Percentiles rank a stretch among this genome's conserved stretches.
Conservation (phyloP, 2,113 vertebrate genomes). For the Neodontobutis hainanensis region DNA sequence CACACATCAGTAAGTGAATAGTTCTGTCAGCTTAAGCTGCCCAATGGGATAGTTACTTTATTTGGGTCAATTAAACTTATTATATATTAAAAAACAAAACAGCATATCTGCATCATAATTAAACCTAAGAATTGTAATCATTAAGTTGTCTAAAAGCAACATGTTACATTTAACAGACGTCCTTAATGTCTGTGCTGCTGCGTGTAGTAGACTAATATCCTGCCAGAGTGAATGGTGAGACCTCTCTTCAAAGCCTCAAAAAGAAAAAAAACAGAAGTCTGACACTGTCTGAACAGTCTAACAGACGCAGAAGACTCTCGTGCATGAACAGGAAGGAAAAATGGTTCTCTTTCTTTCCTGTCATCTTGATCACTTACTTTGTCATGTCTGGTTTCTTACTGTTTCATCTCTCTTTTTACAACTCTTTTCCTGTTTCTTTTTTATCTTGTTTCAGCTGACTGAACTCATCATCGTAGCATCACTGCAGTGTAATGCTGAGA, state of each 20-base stretch:
- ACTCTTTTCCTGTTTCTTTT: neutral
- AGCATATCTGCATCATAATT: too few species aligned
- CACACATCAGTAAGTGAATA: too few species aligned
- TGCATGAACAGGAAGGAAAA: constrained; percentile 34
- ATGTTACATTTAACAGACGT: neutral
- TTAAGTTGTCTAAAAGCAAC: too few species aligned
- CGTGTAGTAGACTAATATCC: constrained; percentile 49
- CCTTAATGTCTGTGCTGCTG: constrained; percentile 16
- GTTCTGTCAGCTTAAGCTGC: too few species aligned
- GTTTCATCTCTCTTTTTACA: neutral
- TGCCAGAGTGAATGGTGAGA: constrained; percentile 19
- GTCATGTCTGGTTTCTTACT: constrained; percentile 10
- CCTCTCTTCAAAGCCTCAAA: constrained; percentile 45
- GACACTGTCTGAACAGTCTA: constrained; percentile 28
- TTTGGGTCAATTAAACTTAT: too few species aligned
- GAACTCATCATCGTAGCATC: neutral
- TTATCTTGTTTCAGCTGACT: neutral
- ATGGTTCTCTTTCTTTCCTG: constrained; percentile 39
- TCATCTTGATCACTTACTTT: constrained; percentile 6
- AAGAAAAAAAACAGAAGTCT: constrained; percentile 12
- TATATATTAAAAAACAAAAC: too few species aligned
- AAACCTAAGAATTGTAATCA: too few species aligned
- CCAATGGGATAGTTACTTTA: too few species aligned
- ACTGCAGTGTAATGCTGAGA: neutral
- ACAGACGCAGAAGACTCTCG: constrained; percentile 36